A percentile compares a stretch with the other conserved stretches of the same genome.
Conservation (phyloP, 2,888 invertebrate genomes). For the Toxonevra muliebris region DNA sequence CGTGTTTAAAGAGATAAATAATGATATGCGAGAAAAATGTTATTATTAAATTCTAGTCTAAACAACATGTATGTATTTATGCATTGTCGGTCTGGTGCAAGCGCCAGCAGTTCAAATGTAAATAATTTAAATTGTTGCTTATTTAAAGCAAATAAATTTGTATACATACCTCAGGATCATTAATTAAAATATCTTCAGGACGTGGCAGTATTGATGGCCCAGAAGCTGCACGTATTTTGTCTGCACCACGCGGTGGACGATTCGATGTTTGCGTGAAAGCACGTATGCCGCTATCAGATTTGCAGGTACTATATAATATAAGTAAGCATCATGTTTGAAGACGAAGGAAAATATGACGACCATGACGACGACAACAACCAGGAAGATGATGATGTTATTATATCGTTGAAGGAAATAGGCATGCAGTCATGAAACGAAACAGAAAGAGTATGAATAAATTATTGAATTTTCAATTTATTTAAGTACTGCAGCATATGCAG, state of each 20-base stretch:
- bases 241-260: slow-evolving; percentile 69
- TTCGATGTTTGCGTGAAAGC: slow-evolving; percentile 60
- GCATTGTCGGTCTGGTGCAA: not conserved
- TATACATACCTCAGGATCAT: slow-evolving; percentile 66
- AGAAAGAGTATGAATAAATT: slow-evolving; percentile 6
- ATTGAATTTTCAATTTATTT: too few species aligned
- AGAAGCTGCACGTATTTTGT: slow-evolving; percentile 72
- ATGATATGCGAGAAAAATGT: slow-evolving; percentile 2
- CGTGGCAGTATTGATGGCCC: slow-evolving; percentile 70
- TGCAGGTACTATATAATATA: slow-evolving; percentile 66
- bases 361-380: too few species aligned
- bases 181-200: slow-evolving; percentile 64
- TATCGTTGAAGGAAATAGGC: too few species aligned
- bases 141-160: not conserved
- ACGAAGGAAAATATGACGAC: too few species aligned
- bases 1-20: not conserved
- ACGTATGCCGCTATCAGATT: slow-evolving; percentile 73
- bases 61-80: slow-evolving; percentile 5
- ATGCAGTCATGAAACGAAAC: not conserved
- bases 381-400: too few species aligned
- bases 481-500: too few species aligned
- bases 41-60: slow-evolving; percentile 10
- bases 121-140: not conserved
- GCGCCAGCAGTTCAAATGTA: not conserved
- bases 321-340: too few species aligned